These are phyloP conservation scores for Junco hyemalis DNA, from an alignment of 2,113 vertebrate species.

Conservation along the genomic window DNA sequence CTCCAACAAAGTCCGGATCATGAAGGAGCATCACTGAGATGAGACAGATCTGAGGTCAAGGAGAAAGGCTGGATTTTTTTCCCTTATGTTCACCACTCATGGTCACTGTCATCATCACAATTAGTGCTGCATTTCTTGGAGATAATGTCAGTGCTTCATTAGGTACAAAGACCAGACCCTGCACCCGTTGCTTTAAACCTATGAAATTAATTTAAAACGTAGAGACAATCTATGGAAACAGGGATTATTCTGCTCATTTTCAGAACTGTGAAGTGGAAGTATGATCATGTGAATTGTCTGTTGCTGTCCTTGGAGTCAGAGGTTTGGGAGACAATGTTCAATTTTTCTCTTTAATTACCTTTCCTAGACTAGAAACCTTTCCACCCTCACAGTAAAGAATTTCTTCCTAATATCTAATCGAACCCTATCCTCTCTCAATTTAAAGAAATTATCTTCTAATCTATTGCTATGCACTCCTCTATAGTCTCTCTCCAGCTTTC, in stretches of 20 bases:
- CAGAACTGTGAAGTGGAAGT: not conserved
- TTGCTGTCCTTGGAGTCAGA: not conserved
- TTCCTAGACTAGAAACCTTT: not conserved
- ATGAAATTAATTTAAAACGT: not conserved
- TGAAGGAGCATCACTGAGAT: not conserved
- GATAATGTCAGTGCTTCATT: not conserved
- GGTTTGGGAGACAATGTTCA: not conserved
- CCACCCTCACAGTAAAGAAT: not conserved
- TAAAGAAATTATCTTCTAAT: not conserved
- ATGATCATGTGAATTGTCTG: not conserved
- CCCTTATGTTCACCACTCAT: not conserved
- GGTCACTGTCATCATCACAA: not conserved
- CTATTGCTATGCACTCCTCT: not conserved
- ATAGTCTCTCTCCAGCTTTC: not conserved
- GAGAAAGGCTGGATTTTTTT: not conserved
- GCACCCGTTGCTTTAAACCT: not conserved
- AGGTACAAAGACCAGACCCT: not conserved
- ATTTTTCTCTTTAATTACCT: not conserved
- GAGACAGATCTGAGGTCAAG: not conserved
- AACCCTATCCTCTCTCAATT: not conserved
- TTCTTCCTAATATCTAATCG: not conserved
- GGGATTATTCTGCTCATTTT: not conserved
- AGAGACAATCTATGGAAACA: not conserved
- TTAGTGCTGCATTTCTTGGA: not conserved
- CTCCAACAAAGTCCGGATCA: not conserved